Evolutionary conservation across 2,797 vertebrate genomes (phyloP).

Genomic region (Sebastolobus alascanus): DNA sequence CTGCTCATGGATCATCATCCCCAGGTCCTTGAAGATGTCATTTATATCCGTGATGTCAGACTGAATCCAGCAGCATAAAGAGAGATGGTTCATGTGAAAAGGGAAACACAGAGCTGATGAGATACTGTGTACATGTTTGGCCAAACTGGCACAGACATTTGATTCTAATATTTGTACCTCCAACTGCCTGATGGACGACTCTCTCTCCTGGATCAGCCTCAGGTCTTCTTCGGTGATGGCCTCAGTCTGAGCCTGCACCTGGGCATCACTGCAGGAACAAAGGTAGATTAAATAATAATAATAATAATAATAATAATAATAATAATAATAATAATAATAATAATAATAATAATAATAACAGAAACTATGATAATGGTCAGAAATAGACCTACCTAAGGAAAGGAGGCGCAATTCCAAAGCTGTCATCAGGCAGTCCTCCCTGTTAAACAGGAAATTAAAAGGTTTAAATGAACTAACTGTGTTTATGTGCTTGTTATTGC

Average conservation of each 20-base stretch:
- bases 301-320: background rate
- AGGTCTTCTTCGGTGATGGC: constrained; percentile 96
- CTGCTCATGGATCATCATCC: constrained; percentile 98
- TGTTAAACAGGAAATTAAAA: constrained; percentile 65
- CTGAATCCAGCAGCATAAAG: constrained; percentile 77
- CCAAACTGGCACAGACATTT: background rate
- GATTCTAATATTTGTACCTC: constrained; percentile 83
- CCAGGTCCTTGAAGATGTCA: constrained; percentile 99
- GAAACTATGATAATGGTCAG: background rate
- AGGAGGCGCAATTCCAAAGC: constrained; percentile 82
- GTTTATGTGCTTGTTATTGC: background rate
- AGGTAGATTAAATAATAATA: background rate
- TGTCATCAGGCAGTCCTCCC: constrained; percentile 90
- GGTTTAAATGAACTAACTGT: background rate
- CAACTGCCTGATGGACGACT: constrained; percentile 92
- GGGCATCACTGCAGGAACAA: constrained; percentile 80
- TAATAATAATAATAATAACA: background rate
- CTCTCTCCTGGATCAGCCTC: constrained; percentile 93
- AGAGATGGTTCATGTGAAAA: background rate
- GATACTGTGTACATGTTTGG: too few species aligned
- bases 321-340: background rate
- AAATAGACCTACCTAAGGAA: constrained; percentile 85
- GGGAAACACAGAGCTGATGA: background rate
- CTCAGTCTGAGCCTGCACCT: constrained; percentile 89
- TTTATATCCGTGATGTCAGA: constrained; percentile 97